These are phyloP conservation scores for Stenchaetothrips biformis DNA, from an alignment of 2,888 invertebrate genomes.

Conservation along the genomic window DNA sequence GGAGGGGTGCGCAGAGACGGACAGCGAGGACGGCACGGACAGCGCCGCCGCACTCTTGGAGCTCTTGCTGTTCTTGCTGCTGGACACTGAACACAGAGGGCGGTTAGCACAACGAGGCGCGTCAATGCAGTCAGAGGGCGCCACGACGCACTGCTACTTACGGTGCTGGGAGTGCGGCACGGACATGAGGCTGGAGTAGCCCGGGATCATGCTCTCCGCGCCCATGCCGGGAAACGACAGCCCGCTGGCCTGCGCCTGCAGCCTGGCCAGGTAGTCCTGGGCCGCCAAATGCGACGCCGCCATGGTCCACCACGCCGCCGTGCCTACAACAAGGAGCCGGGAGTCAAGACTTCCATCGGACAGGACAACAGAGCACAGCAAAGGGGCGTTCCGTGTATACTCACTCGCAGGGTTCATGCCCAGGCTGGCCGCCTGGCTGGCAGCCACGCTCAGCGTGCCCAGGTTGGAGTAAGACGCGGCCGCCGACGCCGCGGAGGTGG, in stretches of 20 bases:
- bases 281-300: conserved; percentile 75
- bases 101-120: background rate
- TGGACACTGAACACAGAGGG: background rate
- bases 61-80: conserved; percentile 15
- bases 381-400: conserved; percentile 27
- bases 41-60: conserved; percentile 6
- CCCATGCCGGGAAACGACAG: conserved; percentile 45
- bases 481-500: conserved; percentile 40
- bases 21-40: background rate
- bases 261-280: conserved; percentile 77
- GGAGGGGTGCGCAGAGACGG: background rate
- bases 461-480: conserved; percentile 45
- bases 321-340: background rate
- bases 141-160: background rate
- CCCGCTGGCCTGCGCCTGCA: conserved; percentile 61
- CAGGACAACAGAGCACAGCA: background rate
- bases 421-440: conserved; percentile 78
- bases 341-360: background rate
- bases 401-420: conserved; percentile 62
- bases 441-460: conserved; percentile 72
- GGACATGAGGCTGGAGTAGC: conserved; percentile 2
- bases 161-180: conserved; percentile 7
- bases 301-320: conserved; percentile 88
- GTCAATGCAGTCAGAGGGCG: too few species aligned
- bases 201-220: background rate